These are phyloP conservation scores for Drosophila conformis DNA, from an alignment of 2,888 invertebrate species.

Conservation along the genomic window DNA sequence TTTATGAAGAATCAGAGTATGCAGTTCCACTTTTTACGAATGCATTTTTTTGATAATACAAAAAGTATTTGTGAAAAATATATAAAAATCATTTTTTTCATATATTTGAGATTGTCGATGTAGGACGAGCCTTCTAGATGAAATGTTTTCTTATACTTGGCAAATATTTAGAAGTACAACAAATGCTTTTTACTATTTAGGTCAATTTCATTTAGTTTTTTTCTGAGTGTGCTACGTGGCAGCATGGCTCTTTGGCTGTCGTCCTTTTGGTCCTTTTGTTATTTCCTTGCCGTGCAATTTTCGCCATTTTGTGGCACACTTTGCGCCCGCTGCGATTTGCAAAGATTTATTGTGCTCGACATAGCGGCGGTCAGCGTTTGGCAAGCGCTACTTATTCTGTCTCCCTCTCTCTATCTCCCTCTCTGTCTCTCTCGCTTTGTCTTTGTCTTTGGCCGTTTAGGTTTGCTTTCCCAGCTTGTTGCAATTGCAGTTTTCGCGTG, in stretches of 20 bases:
- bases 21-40: too few species aligned
- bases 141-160: not conserved
- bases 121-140: not conserved
- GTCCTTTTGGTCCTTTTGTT: conserved; percentile 53
- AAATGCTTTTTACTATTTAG: not conserved
- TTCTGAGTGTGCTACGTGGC: not conserved
- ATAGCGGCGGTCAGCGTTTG: conserved; percentile 58
- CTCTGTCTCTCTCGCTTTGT: not conserved
- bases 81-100: not conserved
- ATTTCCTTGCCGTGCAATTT: conserved; percentile 71
- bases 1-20: not conserved
- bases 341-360: conserved; percentile 81
- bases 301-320: conserved; percentile 74
- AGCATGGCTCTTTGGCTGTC: conserved; percentile 5
- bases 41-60: not conserved
- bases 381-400: conserved; percentile 56
- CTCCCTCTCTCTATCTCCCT: not conserved
- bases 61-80: not conserved
- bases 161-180: not conserved
- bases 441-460: not conserved
- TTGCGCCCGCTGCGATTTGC: conserved; percentile 73
- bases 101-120: not conserved
- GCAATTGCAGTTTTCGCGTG: conserved; percentile 35
- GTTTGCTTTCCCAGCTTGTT: conserved; percentile 34
- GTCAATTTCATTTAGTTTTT: not conserved